A percentile compares a stretch with the other conserved stretches of the same genome.
phyloP scores from a whole-genome alignment of 2,888 invertebrate species.

The Trypoxylon attenuatum region DNA sequence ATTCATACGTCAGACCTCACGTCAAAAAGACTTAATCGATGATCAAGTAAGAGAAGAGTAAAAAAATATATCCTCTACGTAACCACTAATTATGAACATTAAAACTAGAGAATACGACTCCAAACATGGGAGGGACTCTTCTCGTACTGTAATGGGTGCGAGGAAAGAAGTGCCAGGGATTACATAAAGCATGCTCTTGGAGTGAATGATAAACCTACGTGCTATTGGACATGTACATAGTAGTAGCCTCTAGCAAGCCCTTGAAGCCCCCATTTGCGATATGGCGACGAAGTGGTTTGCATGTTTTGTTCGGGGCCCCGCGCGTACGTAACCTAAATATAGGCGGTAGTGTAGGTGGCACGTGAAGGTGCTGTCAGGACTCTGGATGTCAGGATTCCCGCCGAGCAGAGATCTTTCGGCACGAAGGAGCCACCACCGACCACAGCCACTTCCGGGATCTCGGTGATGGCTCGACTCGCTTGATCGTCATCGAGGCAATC shows the following conservation, averaged over 20 bases:
- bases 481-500: conserved; percentile 15
- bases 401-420: conserved; percentile 67
- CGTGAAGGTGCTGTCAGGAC: conserved; percentile 69
- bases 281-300: conserved; percentile 50
- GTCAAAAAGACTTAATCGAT: no score
- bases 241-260: conserved; percentile 69
- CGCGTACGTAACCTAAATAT: conserved; percentile 67
- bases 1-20: no score
- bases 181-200: conserved; percentile 54
- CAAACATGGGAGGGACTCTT: conserved; percentile 10
- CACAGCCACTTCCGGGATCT: conserved; percentile 64
- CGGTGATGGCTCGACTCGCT: conserved; percentile 53
- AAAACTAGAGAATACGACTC: not conserved
- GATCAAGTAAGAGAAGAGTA: conserved; percentile 24
- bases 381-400: conserved; percentile 68
- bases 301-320: conserved; percentile 44
- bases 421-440: conserved; percentile 62
- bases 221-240: conserved; percentile 67
- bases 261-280: conserved; percentile 64
- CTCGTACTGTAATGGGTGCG: conserved; percentile 1
- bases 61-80: not conserved
- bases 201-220: conserved; percentile 69
- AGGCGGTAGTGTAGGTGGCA: conserved; percentile 72
- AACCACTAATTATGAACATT: no score
- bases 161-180: not conserved